phyloP scores from a whole-genome alignment of 1,140 invertebrate genomes.

The Drosophila mayri region DNA sequence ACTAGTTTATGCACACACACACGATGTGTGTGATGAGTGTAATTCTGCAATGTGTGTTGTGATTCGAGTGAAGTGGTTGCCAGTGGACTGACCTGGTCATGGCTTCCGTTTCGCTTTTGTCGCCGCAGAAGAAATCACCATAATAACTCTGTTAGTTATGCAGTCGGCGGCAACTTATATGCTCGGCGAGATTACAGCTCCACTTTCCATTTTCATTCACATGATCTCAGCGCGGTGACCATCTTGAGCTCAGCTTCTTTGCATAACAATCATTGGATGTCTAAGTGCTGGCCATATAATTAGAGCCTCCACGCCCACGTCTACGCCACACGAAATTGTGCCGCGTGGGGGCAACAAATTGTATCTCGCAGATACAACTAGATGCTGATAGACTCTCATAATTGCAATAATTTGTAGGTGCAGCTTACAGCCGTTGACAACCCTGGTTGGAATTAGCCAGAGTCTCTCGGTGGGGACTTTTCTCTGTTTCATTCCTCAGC shows the following conservation, averaged over 20 bases:
- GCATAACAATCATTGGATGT: slow-evolving; percentile 63
- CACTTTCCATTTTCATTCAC: slow-evolving; percentile 74
- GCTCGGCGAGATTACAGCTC: slow-evolving; percentile 11
- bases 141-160: slow-evolving; percentile 63
- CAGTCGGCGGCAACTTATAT: slow-evolving; percentile 43
- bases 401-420: slow-evolving; percentile 57
- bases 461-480: slow-evolving; percentile 26
- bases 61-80: slow-evolving; percentile 9
- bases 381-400: slow-evolving; percentile 33
- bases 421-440: slow-evolving; percentile 55
- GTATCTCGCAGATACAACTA: slow-evolving; percentile 65
- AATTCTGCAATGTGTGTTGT: slow-evolving; percentile 60
- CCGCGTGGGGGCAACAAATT: slow-evolving; percentile 60
- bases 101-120: slow-evolving; percentile 49
- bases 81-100: slow-evolving; percentile 36
- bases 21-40: slow-evolving; percentile 30
- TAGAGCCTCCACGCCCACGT: slow-evolving; percentile 50
- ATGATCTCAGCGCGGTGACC: slow-evolving; percentile 49
- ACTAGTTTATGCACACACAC: slow-evolving; percentile 29
- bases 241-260: slow-evolving; percentile 63
- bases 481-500: slow-evolving; percentile 60
- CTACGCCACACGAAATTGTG: slow-evolving; percentile 28
- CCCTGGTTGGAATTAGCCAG: slow-evolving; percentile 43
- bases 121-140: slow-evolving; percentile 40
- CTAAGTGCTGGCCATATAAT: slow-evolving; percentile 56